A percentile compares a stretch with the other conserved stretches of the same genome.
phyloP scores from a whole-genome alignment of 2,113 vertebrate species.

The Limnothrissa miodon region DNA sequence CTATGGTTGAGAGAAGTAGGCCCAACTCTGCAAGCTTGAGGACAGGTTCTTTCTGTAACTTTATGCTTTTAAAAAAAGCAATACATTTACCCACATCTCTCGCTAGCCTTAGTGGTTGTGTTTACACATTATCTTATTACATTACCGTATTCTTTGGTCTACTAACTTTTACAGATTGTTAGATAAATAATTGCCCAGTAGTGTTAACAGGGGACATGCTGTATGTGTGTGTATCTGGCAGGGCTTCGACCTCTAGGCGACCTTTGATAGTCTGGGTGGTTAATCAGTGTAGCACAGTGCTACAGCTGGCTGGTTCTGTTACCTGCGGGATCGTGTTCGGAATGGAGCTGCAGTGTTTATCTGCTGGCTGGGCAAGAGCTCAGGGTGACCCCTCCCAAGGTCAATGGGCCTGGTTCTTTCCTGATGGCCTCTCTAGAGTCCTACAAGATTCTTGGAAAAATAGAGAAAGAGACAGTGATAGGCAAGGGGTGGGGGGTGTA shows the following conservation, averaged over 20 bases:
- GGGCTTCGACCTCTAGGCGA: conserved; percentile 57
- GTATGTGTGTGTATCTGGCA: conserved; percentile 2
- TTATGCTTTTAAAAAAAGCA: neutral
- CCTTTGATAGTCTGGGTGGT: conserved; percentile 59
- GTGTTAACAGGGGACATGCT: conserved; percentile 16
- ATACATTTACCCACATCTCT: neutral
- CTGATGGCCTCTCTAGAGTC: conserved; percentile 29
- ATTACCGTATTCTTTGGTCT: neutral
- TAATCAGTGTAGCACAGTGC: conserved; percentile 68
- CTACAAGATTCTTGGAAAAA: conserved; percentile 27
- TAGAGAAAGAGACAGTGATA: conserved; percentile 5
- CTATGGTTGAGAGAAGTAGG: neutral
- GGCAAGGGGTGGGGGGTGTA: conserved; percentile 33
- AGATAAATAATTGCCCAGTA: conserved; percentile 13
- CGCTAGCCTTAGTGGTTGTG: neutral
- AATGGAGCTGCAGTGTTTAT: conserved; percentile 55
- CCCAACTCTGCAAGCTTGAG: neutral
- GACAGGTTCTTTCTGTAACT: neutral
- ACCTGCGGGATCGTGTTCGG: conserved; percentile 57
- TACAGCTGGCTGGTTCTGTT: conserved; percentile 60
- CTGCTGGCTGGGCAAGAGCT: neutral
- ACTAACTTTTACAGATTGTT: conserved; percentile 12
- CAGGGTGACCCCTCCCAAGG: conserved; percentile 54
- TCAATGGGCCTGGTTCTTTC: conserved; percentile 45
- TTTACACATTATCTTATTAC: neutral